Conservation (phyloP, 2,888 invertebrate species). For the Drosophila testacea region DNA sequence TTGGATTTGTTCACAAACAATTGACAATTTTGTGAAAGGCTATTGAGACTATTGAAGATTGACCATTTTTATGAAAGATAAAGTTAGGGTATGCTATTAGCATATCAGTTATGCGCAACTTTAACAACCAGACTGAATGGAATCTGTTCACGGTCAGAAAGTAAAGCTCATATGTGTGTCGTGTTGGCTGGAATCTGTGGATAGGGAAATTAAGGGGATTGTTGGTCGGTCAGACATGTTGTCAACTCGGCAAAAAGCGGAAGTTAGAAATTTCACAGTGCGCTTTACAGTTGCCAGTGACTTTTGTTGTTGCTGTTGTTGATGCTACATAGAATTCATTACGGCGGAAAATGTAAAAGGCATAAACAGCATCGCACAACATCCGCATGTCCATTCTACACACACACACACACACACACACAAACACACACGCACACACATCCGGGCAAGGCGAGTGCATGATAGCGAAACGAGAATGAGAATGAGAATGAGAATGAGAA, state of each 20-base stretch:
- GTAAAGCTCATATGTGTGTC: slow-evolving; percentile 10
- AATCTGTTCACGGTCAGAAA: slow-evolving; percentile 14
- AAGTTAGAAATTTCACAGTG: slow-evolving; percentile 78
- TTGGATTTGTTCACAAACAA: slow-evolving; percentile 17
- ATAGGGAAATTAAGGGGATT: too few relatives aligned
- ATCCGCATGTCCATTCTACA: slow-evolving; percentile 60
- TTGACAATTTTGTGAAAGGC: slow-evolving; percentile 16
- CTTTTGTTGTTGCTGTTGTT: slow-evolving; percentile 11
- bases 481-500: slow-evolving; percentile 12
- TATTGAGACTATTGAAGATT: background rate
- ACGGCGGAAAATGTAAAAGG: slow-evolving; percentile 76
- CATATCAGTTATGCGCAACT: background rate
- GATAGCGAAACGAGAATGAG: slow-evolving; percentile 53
- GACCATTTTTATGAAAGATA: background rate
- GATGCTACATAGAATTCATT: slow-evolving; percentile 69
- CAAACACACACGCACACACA: slow-evolving; percentile 21
- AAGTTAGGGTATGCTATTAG: slow-evolving; percentile 3
- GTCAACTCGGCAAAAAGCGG: slow-evolving; percentile 78
- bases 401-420: slow-evolving; percentile 23
- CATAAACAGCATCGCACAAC: slow-evolving; percentile 77
- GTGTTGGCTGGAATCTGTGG: background rate
- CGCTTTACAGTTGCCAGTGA: slow-evolving; percentile 22
- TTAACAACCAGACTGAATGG: background rate
- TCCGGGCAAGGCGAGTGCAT: slow-evolving; percentile 52
- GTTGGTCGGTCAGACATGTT: slow-evolving; percentile 62